Base-by-base conservation (phyloP, 2,797 vertebrate species). In the Halcyon leucocephala region DNA sequence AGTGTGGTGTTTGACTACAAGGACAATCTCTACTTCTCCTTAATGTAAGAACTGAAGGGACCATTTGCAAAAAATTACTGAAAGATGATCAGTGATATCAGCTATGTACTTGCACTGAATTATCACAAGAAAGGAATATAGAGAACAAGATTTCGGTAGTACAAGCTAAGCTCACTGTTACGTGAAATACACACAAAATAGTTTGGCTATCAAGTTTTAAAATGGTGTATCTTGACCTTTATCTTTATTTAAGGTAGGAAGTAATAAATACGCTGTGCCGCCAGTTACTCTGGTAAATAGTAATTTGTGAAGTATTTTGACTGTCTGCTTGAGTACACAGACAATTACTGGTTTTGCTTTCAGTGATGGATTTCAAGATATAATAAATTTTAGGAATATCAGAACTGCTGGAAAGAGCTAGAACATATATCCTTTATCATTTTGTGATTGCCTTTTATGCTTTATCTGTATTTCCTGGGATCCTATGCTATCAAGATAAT, bases 11-110 rank as follows among this genome's bases (percentile, higher is more conserved):
- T 84, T n/a, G 24, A 58, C 44, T 77, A 31, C 62, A 72, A 46
- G 16, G 12, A n/a, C 48, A 49, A 29, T 48, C 8, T 81, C 26
- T 81, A 54, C 7, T 64, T 6, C 39, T 76, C 15, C 35, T 54
- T 80, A 60, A 54, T 1, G 0, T 29, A 39, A 41, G 35, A 64
- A 70, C 35, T 64, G 46, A 65, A 70, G 8, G 9, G 5, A 61
- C 5, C 10, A 26, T 6, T 26, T 25, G 46, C 1, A 1, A 81
- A 81, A 37, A 89, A 70, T 70, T 51, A 35, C 35, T 69, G 12
- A 46, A 80, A 69, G 21, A 29, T 1, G 0, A 11, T 21, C 0
- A 0, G 7, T 18, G 9, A 21, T 72, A 57, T 41, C 19, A 41
- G 14, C 13, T n/a, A 20, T 21, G 31, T 55, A 55, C 54, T 90